Percentiles rank a stretch among this genome's conserved stretches.
phyloP scores from a whole-genome alignment of 2,888 invertebrate species.

The Synergus itoensis region DNA sequence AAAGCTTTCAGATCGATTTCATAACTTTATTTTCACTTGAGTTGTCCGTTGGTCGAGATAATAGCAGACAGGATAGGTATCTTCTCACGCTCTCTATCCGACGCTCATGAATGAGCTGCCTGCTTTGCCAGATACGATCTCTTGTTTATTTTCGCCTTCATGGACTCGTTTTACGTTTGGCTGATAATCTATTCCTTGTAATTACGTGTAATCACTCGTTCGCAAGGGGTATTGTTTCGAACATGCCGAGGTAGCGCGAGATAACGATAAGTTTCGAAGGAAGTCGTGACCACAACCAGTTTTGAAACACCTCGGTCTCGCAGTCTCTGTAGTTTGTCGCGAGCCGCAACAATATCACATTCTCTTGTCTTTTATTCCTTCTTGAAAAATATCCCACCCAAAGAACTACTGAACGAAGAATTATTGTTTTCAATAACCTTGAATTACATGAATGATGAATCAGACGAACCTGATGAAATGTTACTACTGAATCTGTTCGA shows the following conservation, averaged over 20 bases:
- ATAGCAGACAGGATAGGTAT: constrained; percentile 14
- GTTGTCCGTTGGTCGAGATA: constrained; percentile 8
- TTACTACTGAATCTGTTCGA: not conserved
- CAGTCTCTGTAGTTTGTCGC: constrained; percentile 3
- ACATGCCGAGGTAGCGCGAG: constrained; percentile 25
- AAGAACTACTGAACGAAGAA: not conserved
- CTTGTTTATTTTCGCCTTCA: constrained; percentile 37
- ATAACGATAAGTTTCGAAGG: constrained; percentile 17
- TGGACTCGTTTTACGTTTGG: constrained; percentile 26
- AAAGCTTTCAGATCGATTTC: constrained; percentile 44
- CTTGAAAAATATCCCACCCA: not conserved
- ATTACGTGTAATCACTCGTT: constrained; percentile 34
- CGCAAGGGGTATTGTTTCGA: constrained; percentile 28
- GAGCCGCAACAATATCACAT: not conserved
- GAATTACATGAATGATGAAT: not conserved
- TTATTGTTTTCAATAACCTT: not conserved
- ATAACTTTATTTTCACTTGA: constrained; percentile 31
- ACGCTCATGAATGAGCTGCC: constrained; percentile 35
- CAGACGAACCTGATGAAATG: not conserved
- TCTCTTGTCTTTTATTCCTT: not conserved
- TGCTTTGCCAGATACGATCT: constrained; percentile 17
- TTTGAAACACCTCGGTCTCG: constrained; percentile 19
- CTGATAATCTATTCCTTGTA: constrained; percentile 37
- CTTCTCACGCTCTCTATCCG: constrained; percentile 35
- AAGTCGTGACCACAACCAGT: constrained; percentile 33